A percentile compares a stretch with the other conserved stretches of the same genome.
phyloP scores from a whole-genome alignment of 2,113 vertebrate genomes.

The Smithornis capensis region DNA sequence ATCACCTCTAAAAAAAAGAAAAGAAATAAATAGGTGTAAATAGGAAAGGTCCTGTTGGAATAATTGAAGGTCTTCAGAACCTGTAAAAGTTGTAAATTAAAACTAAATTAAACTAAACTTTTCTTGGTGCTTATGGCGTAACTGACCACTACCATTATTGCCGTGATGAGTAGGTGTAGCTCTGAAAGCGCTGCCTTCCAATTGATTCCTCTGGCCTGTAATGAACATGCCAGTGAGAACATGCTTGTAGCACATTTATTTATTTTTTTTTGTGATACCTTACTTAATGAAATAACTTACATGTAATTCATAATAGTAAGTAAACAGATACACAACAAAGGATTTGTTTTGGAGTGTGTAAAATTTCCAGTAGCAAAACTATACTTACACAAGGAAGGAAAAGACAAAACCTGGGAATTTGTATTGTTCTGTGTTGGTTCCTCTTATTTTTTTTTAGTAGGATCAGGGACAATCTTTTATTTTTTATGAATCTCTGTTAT shows the following conservation, averaged over 20 bases:
- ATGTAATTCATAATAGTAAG: background rate
- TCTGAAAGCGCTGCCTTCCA: background rate
- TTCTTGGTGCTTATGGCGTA: background rate
- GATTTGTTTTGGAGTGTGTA: background rate
- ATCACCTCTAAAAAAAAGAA: background rate
- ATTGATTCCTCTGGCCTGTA: background rate
- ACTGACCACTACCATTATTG: background rate
- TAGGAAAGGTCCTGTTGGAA: background rate
- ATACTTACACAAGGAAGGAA: background rate
- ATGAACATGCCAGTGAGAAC: background rate
- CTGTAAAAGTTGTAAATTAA: background rate
- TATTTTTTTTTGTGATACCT: too few species aligned
- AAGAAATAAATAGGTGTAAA: background rate
- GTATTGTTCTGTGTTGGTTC: background rate
- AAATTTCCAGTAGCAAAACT: background rate
- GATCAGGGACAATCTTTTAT: background rate
- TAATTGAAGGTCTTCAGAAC: background rate
- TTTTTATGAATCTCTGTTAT: background rate
- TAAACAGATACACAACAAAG: background rate
- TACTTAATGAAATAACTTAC: background rate
- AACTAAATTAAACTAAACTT: background rate
- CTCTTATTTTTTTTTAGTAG: background rate
- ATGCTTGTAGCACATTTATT: background rate
- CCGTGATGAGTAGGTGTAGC: background rate
- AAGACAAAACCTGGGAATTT: background rate